phyloP scores from a whole-genome alignment of 2,888 invertebrate genomes.

The Eupithecia pulchellata region DNA sequence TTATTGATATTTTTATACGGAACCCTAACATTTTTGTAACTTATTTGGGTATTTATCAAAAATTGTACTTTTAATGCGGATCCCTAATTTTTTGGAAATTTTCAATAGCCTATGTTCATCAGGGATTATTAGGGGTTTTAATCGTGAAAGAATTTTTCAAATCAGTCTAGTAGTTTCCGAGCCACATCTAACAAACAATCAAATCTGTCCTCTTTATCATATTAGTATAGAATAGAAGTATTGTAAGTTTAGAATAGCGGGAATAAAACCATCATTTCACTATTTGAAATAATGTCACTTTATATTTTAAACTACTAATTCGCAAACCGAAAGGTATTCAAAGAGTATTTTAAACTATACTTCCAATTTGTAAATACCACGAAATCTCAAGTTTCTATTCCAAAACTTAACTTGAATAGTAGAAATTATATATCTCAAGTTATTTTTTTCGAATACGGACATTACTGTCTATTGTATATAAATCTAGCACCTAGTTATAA shows the following conservation, averaged over 20 bases:
- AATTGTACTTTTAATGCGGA: too few relatives aligned
- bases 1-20: too few relatives aligned
- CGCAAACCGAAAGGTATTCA: conserved; percentile 63
- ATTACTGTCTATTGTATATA: conserved; percentile 41
- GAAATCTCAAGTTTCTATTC: conserved; percentile 24
- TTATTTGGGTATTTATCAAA: too few relatives aligned
- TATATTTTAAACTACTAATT: conserved; percentile 8
- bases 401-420: conserved; percentile 13
- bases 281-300: conserved; percentile 22
- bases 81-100: too few relatives aligned
- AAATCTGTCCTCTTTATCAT: too few relatives aligned
- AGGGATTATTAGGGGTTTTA: too few relatives aligned
- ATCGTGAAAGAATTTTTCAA: too few relatives aligned
- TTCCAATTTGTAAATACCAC: conserved; percentile 74
- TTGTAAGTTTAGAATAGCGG: conserved; percentile 2
- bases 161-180: too few relatives aligned
- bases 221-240: too few relatives aligned
- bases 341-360: conserved; percentile 77
- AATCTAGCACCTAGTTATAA: conserved; percentile 17
- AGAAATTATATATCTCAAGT: not conserved
- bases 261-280: conserved; percentile 46
- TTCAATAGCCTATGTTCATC: too few relatives aligned
- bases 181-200: too few relatives aligned
- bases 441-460: conserved; percentile 2
- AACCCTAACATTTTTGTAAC: too few relatives aligned